Conservation (phyloP, 2,888 invertebrate genomes). For the Polymixis flavicincta region DNA sequence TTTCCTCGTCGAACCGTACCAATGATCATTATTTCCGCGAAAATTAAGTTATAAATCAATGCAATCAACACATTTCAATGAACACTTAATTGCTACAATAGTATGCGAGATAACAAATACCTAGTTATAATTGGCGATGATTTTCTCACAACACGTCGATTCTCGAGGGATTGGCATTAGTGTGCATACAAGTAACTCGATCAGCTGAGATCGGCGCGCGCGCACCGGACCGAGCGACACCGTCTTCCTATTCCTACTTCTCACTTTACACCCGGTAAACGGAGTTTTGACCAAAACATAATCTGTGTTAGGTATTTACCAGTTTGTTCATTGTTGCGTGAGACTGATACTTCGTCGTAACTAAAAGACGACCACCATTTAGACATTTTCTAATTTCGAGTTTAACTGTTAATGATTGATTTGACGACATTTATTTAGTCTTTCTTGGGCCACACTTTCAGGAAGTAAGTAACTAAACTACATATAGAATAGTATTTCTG, state of each 20-base stretch:
- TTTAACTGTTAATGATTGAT: too few species aligned
- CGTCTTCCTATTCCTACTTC: slow-evolving; percentile 88
- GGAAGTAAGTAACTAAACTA: neutral
- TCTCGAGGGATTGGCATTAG: slow-evolving; percentile 69
- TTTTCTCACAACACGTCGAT: slow-evolving; percentile 59
- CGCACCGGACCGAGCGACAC: slow-evolving; percentile 81
- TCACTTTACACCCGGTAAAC: slow-evolving; percentile 84
- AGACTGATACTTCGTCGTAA: slow-evolving; percentile 30
- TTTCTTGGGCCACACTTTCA: neutral
- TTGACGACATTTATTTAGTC: neutral
- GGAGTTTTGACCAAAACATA: slow-evolving; percentile 81
- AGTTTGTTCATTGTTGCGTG: slow-evolving; percentile 75
- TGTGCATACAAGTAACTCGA: slow-evolving; percentile 78
- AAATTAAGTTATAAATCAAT: slow-evolving; percentile 36
- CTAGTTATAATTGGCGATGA: slow-evolving; percentile 46
- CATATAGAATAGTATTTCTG: neutral
- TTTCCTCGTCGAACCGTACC: neutral
- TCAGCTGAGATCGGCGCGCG: slow-evolving; percentile 86
- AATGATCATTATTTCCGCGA: slow-evolving; percentile 27
- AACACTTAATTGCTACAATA: slow-evolving; percentile 20
- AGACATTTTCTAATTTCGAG: neutral
- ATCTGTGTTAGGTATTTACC: slow-evolving; percentile 79
- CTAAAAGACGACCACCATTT: slow-evolving; percentile 2
- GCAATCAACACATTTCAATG: slow-evolving; percentile 37
- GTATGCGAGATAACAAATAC: slow-evolving; percentile 24